These are phyloP conservation scores for Sebastes goodei DNA, from an alignment of 2,797 vertebrate species.

Conservation along the genomic window DNA sequence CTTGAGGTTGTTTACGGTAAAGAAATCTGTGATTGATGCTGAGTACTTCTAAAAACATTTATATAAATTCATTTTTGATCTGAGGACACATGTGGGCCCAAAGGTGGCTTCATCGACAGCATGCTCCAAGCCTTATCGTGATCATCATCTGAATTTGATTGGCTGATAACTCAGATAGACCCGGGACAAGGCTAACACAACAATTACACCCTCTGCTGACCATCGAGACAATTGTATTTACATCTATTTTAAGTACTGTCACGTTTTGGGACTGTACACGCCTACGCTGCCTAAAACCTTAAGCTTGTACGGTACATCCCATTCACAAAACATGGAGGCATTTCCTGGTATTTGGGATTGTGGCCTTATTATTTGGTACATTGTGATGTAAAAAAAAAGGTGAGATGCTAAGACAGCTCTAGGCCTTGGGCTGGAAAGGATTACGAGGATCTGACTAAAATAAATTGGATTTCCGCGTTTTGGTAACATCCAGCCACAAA, in stretches of 20 bases:
- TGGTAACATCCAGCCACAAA: background rate
- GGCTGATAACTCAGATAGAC: background rate
- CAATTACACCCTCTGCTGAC: background rate
- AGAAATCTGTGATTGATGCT: background rate
- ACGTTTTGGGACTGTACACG: background rate
- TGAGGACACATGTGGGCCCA: background rate
- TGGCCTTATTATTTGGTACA: background rate
- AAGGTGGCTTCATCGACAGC: background rate
- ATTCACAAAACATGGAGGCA: background rate
- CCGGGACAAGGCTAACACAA: background rate
- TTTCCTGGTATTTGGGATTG: background rate
- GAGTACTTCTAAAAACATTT: background rate
- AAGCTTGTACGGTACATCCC: background rate
- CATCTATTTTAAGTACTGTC: background rate
- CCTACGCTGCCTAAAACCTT: background rate
- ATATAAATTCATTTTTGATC: background rate
- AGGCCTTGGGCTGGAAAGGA: background rate
- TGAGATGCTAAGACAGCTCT: background rate
- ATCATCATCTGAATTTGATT: background rate
- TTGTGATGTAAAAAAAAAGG: background rate
- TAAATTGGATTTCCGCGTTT: background rate
- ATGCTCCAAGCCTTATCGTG: background rate
- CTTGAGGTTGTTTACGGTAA: background rate
- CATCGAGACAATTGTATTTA: background rate
- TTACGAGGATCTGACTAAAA: background rate